Conservation (phyloP, 2,888 invertebrate species). For the Cheiracanthium punctorium region DNA sequence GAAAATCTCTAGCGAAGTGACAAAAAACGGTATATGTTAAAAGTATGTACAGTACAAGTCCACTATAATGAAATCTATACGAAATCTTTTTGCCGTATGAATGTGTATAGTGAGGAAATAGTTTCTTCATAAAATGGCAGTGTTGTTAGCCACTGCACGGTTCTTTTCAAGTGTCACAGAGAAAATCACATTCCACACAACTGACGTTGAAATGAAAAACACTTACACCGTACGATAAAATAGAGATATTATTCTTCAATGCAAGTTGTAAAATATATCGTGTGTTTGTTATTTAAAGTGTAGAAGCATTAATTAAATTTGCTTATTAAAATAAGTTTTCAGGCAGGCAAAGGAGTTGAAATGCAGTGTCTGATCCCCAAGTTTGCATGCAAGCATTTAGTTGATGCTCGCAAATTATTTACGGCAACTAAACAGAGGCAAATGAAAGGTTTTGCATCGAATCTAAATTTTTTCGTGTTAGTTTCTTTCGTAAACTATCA, state of each 20-base stretch:
- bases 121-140: conserved; percentile 25
- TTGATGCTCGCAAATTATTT: not conserved
- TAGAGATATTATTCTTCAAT: conserved; percentile 23
- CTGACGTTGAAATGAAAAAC: conserved; percentile 33
- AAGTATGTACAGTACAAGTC: not conserved
- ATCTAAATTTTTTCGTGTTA: no score
- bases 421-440: not conserved
- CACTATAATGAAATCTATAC: conserved; percentile 17
- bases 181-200: conserved; percentile 2
- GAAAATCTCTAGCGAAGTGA: not conserved
- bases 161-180: conserved; percentile 17
- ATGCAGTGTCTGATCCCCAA: conserved; percentile 58
- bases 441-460: no score
- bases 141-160: conserved; percentile 14
- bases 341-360: conserved; percentile 42
- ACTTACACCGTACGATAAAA: conserved; percentile 46
- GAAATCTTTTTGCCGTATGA: not conserved
- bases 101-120: not conserved
- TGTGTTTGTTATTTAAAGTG: conserved; percentile 21
- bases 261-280: conserved; percentile 41
- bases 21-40: not conserved
- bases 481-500: no score
- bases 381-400: not conserved
- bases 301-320: conserved; percentile 35
- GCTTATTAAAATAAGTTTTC: conserved; percentile 56